These are phyloP conservation scores for Pipistrellus pipistrellus DNA, from an alignment of 2,797 vertebrate genomes.

Conservation along the genomic window DNA sequence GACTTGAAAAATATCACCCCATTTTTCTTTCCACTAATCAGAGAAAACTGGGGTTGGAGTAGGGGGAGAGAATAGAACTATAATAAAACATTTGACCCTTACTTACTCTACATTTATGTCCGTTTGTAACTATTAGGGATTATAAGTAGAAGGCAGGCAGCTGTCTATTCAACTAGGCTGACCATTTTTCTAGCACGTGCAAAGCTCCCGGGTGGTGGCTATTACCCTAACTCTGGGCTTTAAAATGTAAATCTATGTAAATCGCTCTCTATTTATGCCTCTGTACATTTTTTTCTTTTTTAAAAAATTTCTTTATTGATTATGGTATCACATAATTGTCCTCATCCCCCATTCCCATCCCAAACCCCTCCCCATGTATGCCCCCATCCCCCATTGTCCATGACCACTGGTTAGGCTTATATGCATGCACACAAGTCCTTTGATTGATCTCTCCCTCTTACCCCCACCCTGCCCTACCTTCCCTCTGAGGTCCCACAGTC, in stretches of 20 bases:
- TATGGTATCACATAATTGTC: no score
- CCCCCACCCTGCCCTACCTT: no score
- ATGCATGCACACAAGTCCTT: no score
- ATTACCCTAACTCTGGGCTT: neutral
- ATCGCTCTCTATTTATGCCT: neutral
- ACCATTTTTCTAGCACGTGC: neutral
- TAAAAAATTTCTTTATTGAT: no score
- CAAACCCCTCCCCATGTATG: no score
- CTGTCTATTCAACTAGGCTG: neutral
- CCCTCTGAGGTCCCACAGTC: no score
- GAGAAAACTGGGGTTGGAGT: neutral
- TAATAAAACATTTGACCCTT: conserved; percentile 7
- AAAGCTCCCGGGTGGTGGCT: neutral
- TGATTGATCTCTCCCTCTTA: no score
- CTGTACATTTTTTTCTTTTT: conserved; percentile 70
- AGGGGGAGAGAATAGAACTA: neutral
- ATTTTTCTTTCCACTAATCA: conserved; percentile 67
- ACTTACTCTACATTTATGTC: neutral
- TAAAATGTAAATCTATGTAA: neutral
- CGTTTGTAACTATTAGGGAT: neutral
- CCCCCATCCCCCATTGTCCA: no score
- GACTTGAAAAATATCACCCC: conserved; percentile 55
- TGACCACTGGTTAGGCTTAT: no score
- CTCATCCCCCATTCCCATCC: no score
- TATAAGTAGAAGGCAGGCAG: neutral